Conservation (phyloP, 2,797 vertebrate genomes). For the Eremophila alpestris region DNA sequence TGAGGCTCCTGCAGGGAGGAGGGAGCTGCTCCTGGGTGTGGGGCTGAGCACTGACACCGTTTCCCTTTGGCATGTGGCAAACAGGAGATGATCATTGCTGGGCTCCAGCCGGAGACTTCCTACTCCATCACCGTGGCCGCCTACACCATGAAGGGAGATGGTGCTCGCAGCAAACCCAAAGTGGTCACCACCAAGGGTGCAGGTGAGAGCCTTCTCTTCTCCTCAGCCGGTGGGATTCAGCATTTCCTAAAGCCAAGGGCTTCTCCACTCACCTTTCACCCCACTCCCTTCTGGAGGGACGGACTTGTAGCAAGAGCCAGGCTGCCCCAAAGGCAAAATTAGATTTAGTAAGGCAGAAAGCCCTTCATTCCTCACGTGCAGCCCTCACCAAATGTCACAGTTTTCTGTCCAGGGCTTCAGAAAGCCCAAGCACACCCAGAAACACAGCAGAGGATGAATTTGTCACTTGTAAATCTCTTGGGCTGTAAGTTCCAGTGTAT, state of each 20-base stretch:
- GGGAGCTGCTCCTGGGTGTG: not conserved
- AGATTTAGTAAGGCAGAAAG: not conserved
- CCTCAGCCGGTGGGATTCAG: not conserved
- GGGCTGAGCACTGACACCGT: not conserved
- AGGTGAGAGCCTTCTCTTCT: slow-evolving; percentile 77
- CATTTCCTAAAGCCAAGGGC: not conserved
- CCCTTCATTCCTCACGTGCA: not conserved
- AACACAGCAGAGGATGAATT: not conserved
- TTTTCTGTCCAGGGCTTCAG: not conserved
- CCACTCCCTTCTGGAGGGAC: not conserved
- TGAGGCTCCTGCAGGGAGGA: not conserved
- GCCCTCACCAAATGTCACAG: not conserved
- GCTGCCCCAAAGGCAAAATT: not conserved
- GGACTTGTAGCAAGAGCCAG: not conserved
- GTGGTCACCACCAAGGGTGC: slow-evolving; percentile 93
- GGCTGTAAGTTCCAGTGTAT: not conserved
- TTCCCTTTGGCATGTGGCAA: not conserved
- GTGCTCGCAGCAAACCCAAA: slow-evolving; percentile 95
- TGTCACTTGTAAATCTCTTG: not conserved
- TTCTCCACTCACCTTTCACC: not conserved
- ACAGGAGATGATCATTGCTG: slow-evolving; percentile 95
- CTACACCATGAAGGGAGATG: slow-evolving; percentile 98
- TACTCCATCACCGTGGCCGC: slow-evolving; percentile 98
- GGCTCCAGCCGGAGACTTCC: slow-evolving; percentile 92
- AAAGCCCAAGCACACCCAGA: not conserved